These are phyloP conservation scores for Drosophila siamana DNA, from an alignment of 2,888 invertebrate genomes.

Conservation along the genomic window DNA sequence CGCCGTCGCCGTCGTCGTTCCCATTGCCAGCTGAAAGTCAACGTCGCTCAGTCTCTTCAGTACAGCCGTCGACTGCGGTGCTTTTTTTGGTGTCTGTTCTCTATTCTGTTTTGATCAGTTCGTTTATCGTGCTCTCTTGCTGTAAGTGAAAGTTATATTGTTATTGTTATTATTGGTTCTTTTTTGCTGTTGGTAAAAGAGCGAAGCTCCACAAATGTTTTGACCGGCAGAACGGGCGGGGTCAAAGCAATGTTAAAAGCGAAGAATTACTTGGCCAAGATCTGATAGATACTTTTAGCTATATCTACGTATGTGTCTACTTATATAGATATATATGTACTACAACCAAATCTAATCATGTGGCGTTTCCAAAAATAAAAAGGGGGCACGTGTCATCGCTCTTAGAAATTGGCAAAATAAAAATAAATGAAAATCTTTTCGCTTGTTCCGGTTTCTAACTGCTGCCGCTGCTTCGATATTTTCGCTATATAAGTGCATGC, in stretches of 20 bases:
- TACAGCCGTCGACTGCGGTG: constrained; percentile 64
- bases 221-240: constrained; percentile 22
- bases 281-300: constrained; percentile 17
- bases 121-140: constrained; percentile 36
- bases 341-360: constrained; percentile 51
- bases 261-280: constrained; percentile 29
- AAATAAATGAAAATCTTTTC: constrained; percentile 14
- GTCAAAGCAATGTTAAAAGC: constrained; percentile 45
- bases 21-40: constrained; percentile 44
- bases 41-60: constrained; percentile 60
- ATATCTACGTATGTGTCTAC: constrained; percentile 9
- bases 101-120: constrained; percentile 56
- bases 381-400: constrained; percentile 60
- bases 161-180: constrained; percentile 25
- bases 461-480: constrained; percentile 6
- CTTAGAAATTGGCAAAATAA: constrained; percentile 26
- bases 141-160: constrained; percentile 68
- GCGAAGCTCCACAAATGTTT: constrained; percentile 50
- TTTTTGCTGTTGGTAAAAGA: background rate
- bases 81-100: constrained; percentile 38
- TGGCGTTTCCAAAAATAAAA: constrained; percentile 61
- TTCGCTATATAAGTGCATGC: constrained; percentile 4
- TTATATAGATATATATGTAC: constrained; percentile 18
- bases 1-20: constrained; percentile 1
- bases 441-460: constrained; percentile 45